Conservation (phyloP, 53 echinoderm and acorn worm species). For the Holothuria leucospilota region DNA sequence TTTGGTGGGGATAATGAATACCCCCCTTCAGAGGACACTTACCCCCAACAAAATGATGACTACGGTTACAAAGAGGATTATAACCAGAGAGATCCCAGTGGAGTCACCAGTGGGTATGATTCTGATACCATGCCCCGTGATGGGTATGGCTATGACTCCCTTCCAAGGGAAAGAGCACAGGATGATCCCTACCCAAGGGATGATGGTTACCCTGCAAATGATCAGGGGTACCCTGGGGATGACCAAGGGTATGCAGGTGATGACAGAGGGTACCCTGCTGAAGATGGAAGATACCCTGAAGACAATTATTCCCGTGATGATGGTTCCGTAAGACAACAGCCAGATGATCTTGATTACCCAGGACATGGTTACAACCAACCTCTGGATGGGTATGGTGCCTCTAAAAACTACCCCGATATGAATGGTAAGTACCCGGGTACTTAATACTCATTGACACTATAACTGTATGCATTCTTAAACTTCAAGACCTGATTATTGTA, state of each 20-base stretch:
- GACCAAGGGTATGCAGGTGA: constrained; percentile 32
- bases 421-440: constrained; percentile 5
- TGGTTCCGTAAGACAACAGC: not conserved
- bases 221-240: constrained; percentile 22
- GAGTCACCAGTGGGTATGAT: constrained; percentile 45
- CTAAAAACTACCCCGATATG: not conserved
- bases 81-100: constrained; percentile 36
- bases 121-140: constrained; percentile 38
- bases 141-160: constrained; percentile 49
- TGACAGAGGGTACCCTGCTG: constrained; percentile 38
- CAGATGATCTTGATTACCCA: not conserved
- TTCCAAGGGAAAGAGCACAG: not conserved
- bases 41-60: constrained; percentile 25
- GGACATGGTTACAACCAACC: constrained; percentile 12
- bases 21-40: constrained; percentile 49
- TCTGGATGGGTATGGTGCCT: not conserved
- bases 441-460: too few species aligned
- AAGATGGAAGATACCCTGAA: constrained; percentile 30
- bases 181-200: constrained; percentile 17
- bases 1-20: constrained; percentile 56
- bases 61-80: constrained; percentile 51
- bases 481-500: too few species aligned
- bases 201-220: constrained; percentile 21
- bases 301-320: constrained; percentile 17
- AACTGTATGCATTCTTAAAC: too few species aligned